A percentile compares a stretch with the other conserved stretches of the same genome.
Evolutionary conservation across 2,888 invertebrate species (phyloP).

Genomic region (Siphlonurus alternatus): DNA sequence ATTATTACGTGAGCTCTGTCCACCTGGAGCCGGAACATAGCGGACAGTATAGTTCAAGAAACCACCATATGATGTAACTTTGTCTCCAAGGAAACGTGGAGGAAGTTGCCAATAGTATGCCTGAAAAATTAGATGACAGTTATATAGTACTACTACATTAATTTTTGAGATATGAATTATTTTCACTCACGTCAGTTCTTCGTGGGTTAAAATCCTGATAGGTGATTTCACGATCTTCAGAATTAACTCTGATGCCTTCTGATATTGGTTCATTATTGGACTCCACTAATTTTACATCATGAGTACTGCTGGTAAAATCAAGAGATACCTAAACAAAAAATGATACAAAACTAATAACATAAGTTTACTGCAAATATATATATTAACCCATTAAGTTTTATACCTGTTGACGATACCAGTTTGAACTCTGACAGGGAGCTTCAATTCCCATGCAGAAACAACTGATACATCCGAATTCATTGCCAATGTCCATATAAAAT

Average conservation of each 20-base stretch:
- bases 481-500: slow-evolving; percentile 62
- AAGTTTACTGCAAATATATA: no score
- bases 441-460: slow-evolving; percentile 92
- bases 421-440: slow-evolving; percentile 60
- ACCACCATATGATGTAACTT: slow-evolving; percentile 84
- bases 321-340: slow-evolving; percentile 31
- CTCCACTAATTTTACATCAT: slow-evolving; percentile 39
- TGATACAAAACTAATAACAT: slow-evolving; percentile 7
- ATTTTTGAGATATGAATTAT: no score
- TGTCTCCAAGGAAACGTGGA: slow-evolving; percentile 61
- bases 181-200: slow-evolving; percentile 30
- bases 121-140: no score
- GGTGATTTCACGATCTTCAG: slow-evolving; percentile 41
- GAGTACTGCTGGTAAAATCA: slow-evolving; percentile 33
- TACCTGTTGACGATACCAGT: slow-evolving; percentile 50
- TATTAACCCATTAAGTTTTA: no score
- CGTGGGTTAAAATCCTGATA: slow-evolving; percentile 40
- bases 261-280: slow-evolving; percentile 27
- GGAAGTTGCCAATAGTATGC: slow-evolving; percentile 82
- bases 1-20: slow-evolving; percentile 51
- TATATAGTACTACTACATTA: no score
- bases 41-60: slow-evolving; percentile 62
- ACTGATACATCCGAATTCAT: slow-evolving; percentile 74
- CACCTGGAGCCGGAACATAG: slow-evolving; percentile 56
- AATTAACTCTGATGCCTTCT: slow-evolving; percentile 32